Evolutionary conservation across 2,113 vertebrate genomes (phyloP), one percentile per base, ranked within the genome.

Genomic region (Megaleporinus macrocephalus): DNA sequence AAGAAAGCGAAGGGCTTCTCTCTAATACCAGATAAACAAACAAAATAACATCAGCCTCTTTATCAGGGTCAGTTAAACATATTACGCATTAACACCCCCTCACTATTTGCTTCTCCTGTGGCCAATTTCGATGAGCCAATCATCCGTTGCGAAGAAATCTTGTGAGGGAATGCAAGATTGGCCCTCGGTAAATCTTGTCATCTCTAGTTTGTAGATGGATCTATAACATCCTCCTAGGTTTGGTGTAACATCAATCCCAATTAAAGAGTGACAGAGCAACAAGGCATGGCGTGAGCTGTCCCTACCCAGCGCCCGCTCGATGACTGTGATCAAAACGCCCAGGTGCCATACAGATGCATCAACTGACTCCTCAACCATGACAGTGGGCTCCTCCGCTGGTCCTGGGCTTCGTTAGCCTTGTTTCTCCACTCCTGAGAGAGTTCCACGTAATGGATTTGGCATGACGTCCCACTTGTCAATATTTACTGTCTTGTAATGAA

Each of bases 181-280:
- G 51, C 53, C 59, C 24, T 80, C 30, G 70, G 79, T 88, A 78
- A 71, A 79, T 84, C 76, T 80, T 77, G 66, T 86, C 84, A 84
- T 79, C 44, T 77, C 53, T 70, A 27, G 53, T 80, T 78, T 73
- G 76, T 49, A 44, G 59, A 70, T 70, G 76, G 49, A 80, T 78
- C 36, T 83, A 55, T 85, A 85, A 85, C 69, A 70, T 81, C 72
- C 30, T 68, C 53, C 51, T 75, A 81, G 83, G 68, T 79, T 83
- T 83, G 74, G 78, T 69, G 36, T 33, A 47, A 30, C 72, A 83
- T 85, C 85, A 79, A 83, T 86, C 73, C 80, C 83, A 75, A 78
- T 84, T 84, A 88, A 82, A 53, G 29, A 30, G 69, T 73, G 69
- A 65, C 55, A 66, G 29, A 49, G 72, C 61, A 71, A 55, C 51